Conservation (phyloP, 30 jellyfish, hydroid and myxozoan genomes). For the Mastigias papua region DNA sequence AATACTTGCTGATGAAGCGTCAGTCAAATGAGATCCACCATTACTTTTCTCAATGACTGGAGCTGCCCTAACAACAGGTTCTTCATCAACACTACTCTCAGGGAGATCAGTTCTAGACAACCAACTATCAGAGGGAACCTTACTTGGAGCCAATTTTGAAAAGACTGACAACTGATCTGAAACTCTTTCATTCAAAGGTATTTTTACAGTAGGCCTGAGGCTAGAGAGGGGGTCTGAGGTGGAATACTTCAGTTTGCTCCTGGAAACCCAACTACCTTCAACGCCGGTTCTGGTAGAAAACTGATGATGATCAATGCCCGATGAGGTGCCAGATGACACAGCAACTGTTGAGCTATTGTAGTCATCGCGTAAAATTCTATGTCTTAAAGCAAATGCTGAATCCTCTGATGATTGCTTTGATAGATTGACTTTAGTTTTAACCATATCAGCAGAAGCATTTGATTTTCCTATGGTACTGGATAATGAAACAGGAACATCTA, state of each 20-base stretch:
- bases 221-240: constrained; percentile 56
- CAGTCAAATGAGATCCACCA: no score
- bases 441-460: not conserved
- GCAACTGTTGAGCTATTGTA: constrained; percentile 6
- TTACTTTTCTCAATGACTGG: not conserved
- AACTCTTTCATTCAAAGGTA: not conserved
- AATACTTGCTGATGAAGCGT: constrained; percentile 15
- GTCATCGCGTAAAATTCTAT: constrained; percentile 66
- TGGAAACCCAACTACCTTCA: constrained; percentile 6
- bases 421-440: not conserved
- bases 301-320: constrained; percentile 28
- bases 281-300: constrained; percentile 49
- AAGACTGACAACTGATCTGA: not conserved
- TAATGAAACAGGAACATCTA: not conserved
- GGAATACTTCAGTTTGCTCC: constrained; percentile 22
- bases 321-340: not conserved
- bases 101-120: constrained; percentile 21
- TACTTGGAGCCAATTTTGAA: not conserved
- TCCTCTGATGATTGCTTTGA: not conserved
- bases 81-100: constrained; percentile 58
- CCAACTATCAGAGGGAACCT: not conserved
- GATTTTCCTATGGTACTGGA: not conserved
- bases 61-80: not conserved
- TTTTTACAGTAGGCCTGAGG: not conserved
- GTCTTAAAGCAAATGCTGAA: constrained; percentile 55